These are phyloP conservation scores for Bathybates hornii DNA, from an alignment of 2,113 vertebrate species.

Conservation along the genomic window DNA sequence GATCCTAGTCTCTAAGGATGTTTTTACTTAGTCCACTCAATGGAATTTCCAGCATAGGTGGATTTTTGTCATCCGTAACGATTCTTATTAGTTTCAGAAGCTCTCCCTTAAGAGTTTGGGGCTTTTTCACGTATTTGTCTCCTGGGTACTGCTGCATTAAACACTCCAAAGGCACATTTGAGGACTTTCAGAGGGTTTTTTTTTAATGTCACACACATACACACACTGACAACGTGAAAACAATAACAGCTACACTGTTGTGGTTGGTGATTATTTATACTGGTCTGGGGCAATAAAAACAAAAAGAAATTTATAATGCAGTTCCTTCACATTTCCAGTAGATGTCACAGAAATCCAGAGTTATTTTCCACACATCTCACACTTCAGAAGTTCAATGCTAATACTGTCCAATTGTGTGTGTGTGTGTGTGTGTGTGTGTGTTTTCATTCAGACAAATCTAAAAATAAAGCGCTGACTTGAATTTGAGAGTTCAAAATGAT, in stretches of 20 bases:
- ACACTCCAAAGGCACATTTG: background rate
- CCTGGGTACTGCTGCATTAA: background rate
- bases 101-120: background rate
- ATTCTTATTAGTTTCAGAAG: background rate
- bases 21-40: background rate
- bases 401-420: background rate
- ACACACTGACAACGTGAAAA: background rate
- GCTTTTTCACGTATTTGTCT: background rate
- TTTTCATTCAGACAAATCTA: background rate
- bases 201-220: background rate
- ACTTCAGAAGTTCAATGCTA: background rate
- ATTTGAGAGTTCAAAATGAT: background rate
- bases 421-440: background rate
- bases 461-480: background rate
- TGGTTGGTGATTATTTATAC: background rate
- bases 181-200: accelerated
- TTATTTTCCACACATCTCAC: background rate
- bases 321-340: background rate
- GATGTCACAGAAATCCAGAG: background rate
- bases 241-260: background rate
- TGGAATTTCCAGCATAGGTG: background rate
- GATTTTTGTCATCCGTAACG: background rate
- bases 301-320: background rate
- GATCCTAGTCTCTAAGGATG: background rate
- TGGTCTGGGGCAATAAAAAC: background rate